Base-by-base conservation (phyloP, 35 echinoderm and acorn worm genomes). In the Ophiothrix spiculata region DNA sequence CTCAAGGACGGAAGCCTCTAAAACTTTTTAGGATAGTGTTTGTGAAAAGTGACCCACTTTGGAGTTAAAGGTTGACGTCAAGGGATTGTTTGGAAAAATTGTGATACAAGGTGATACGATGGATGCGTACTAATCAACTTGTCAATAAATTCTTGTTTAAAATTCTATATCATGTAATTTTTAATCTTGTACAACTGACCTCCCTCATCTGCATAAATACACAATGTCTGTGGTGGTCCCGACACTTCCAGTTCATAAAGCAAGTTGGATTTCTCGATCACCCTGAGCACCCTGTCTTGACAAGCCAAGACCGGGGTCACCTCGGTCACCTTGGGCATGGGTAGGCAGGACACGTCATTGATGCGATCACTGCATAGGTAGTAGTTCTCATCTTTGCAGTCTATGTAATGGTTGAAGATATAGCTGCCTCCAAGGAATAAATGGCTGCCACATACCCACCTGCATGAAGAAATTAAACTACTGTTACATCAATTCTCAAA, bases 361-460 rank as follows among this genome's bases (percentile, higher is more conserved):
- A 98, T 94, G 56, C 88, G 84, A 39, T 98, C 95, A 49, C 91
- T 94, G 35, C 88, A 94, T 4, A 98, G 86, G 77, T 91, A 98
- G 42, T 98, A 99, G 56, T 99, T 91, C 75, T 94, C 91, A 87
- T 99, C 96, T 76, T 99, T 99, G 64, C 96, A 99, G 54, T 99
- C 96, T 19, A 94, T 79, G 77, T 98, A 99, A 77, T 99, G 96
- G 75, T 98, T 99, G 83, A 94, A 99, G 79, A 99, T 98, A 86
- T 99, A 99, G 83, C 88, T 94, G 34, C 96, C 96, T 37, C 91
- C 92, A 28, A 99, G 86, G 56, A 98, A 99, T 1, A 99, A 89
- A 85, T 99, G 91, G 33, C 86, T 92, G 31, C 96, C 92, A 89
- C 89, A 84, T 17, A 99, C 96, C 91, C 91, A 99, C 96, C 96